These are phyloP conservation scores for Drepana arcuata DNA, from an alignment of 1,140 invertebrate species.

Conservation along the genomic window DNA sequence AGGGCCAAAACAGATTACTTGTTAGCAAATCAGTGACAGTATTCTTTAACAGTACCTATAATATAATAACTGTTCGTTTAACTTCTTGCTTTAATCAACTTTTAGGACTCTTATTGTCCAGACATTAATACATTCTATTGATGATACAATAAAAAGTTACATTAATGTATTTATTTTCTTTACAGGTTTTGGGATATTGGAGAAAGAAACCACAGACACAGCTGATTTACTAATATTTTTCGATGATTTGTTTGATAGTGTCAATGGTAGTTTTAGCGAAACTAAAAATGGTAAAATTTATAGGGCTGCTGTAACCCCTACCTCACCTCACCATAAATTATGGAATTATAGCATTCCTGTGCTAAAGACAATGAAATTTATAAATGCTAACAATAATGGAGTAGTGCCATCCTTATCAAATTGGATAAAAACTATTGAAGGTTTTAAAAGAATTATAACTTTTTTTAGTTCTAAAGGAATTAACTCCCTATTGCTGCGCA, in stretches of 20 bases:
- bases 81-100: too few relatives aligned
- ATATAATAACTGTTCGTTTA: too few relatives aligned
- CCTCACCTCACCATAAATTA: conserved; percentile 15
- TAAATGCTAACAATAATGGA: conserved; percentile 5
- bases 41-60: too few relatives aligned
- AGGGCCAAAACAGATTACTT: too few relatives aligned
- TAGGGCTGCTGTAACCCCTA: conserved; percentile 1
- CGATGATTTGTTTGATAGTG: conserved; percentile 19
- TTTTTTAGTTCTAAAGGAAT: too few relatives aligned
- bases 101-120: too few relatives aligned
- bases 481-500: conserved; percentile 18
- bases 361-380: conserved; percentile 24
- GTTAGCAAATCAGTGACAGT: too few relatives aligned
- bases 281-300: too few relatives aligned
- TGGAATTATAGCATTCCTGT: conserved; percentile 21
- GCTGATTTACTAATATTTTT: conserved; percentile 12
- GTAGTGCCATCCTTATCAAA: conserved; percentile 27
- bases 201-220: conserved; percentile 7
- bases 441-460: conserved; percentile 18
- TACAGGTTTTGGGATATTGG: conserved; percentile 14
- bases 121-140: too few relatives aligned
- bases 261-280: conserved; percentile 8
- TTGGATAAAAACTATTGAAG: conserved; percentile 29
- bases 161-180: too few relatives aligned
- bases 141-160: too few relatives aligned